Evolutionary conservation across 2,888 invertebrate species (phyloP).

Genomic region (Autographa pulchrina): DNA sequence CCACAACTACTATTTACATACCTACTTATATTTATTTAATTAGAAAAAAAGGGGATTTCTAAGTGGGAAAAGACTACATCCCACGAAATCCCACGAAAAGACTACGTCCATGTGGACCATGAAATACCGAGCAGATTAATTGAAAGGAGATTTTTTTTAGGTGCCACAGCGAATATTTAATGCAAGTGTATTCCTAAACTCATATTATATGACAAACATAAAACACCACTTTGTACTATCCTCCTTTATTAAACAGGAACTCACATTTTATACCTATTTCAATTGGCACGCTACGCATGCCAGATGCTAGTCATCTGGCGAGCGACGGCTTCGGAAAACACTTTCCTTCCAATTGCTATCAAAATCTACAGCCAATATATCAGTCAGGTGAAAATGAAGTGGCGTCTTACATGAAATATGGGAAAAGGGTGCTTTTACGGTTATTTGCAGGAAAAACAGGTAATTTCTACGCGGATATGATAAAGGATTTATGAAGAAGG

Average conservation of each 20-base stretch:
- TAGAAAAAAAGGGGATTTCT: too few species aligned
- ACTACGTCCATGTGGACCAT: too few species aligned
- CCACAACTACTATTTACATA: too few species aligned
- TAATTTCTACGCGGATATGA: slow-evolving; percentile 8
- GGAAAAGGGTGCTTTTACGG: not conserved
- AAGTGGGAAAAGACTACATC: too few species aligned
- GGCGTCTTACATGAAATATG: slow-evolving; percentile 16
- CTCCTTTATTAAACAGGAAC: not conserved
- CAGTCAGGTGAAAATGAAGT: slow-evolving; percentile 29
- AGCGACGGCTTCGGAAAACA: slow-evolving; percentile 71
- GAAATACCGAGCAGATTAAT: too few species aligned
- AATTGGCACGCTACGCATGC: not conserved
- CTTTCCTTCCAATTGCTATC: slow-evolving; percentile 65
- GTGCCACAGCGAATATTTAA: not conserved
- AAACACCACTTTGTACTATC: not conserved
- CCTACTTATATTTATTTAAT: too few species aligned
- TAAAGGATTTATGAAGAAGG: slow-evolving; percentile 7
- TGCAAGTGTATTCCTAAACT: too few species aligned
- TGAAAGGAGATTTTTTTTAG: not conserved
- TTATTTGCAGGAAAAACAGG: slow-evolving; percentile 7
- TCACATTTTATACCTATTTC: not conserved
- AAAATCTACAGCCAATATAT: slow-evolving; percentile 24
- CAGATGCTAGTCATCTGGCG: slow-evolving; percentile 27
- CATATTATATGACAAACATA: not conserved
- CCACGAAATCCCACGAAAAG: too few species aligned